Evolutionary conservation across 2,888 invertebrate species (phyloP).

Genomic region (Lutraria lutraria): DNA sequence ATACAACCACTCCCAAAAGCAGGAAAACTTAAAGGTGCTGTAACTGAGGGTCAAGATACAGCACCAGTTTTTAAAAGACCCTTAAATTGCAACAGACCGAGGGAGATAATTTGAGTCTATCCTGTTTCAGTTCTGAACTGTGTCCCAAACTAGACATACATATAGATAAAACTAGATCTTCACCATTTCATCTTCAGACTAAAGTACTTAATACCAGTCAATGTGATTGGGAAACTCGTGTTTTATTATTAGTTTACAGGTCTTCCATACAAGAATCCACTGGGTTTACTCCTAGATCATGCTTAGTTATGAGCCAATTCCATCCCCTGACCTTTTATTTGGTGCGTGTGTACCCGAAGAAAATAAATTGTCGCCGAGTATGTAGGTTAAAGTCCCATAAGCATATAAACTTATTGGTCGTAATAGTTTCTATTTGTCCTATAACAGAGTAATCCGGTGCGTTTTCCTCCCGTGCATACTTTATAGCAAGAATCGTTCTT

Average conservation of each 20-base stretch:
- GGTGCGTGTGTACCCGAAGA: too few relatives aligned
- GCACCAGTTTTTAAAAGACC: background rate
- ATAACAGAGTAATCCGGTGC: too few relatives aligned
- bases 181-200: constrained; percentile 50
- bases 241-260: constrained; percentile 30
- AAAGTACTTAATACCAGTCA: constrained; percentile 19
- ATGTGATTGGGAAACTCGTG: constrained; percentile 26
- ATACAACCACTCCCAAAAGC: background rate
- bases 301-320: too few relatives aligned
- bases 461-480: too few relatives aligned
- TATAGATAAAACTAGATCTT: constrained; percentile 50
- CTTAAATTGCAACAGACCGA: background rate
- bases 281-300: constrained; percentile 7
- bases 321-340: too few relatives aligned
- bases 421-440: too few relatives aligned
- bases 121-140: constrained; percentile 44
- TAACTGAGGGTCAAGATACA: constrained; percentile 9
- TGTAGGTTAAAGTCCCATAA: too few relatives aligned
- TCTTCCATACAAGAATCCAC: constrained; percentile 20
- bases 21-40: background rate
- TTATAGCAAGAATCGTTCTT: too few relatives aligned
- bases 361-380: too few relatives aligned
- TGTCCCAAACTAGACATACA: constrained; percentile 26
- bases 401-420: too few relatives aligned
- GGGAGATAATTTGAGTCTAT: constrained; percentile 40